These are phyloP conservation scores for Andrena haemorrhoa DNA, from an alignment of 2,888 invertebrate genomes.

Conservation along the genomic window DNA sequence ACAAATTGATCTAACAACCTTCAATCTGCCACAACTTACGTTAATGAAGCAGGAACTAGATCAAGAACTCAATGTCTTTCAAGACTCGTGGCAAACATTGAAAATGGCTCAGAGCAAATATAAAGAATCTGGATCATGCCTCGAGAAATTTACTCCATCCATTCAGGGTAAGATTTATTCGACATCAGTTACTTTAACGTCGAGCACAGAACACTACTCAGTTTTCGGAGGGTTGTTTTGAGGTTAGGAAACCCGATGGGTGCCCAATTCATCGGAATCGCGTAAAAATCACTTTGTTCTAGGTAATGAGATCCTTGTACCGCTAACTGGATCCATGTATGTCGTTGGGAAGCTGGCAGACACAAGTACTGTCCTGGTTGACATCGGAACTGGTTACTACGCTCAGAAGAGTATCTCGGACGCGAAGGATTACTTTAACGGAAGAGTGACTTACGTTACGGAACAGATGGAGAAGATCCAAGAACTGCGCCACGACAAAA, in stretches of 20 bases:
- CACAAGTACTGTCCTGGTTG: slow-evolving; percentile 94
- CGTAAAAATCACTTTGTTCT: not conserved
- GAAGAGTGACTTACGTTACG: slow-evolving; percentile 95
- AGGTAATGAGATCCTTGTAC: slow-evolving; percentile 93
- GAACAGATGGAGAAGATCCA: slow-evolving; percentile 98
- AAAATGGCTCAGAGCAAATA: slow-evolving; percentile 97
- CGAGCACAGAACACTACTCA: not conserved
- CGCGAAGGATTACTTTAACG: slow-evolving; percentile 96
- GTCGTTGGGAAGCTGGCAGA: slow-evolving; percentile 96
- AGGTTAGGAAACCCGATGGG: slow-evolving; percentile 64
- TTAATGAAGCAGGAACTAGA: slow-evolving; percentile 95
- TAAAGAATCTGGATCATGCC: slow-evolving; percentile 93
- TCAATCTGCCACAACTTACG: slow-evolving; percentile 92
- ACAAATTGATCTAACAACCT: slow-evolving; percentile 92
- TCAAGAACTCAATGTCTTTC: slow-evolving; percentile 95
- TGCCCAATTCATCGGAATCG: not conserved
- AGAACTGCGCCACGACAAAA: slow-evolving; percentile 92
- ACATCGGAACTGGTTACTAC: slow-evolving; percentile 99
- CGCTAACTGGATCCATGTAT: slow-evolving; percentile 98
- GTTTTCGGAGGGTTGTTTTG: not conserved
- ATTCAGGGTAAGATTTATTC: slow-evolving; percentile 87
- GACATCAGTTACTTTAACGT: not conserved
- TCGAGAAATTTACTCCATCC: slow-evolving; percentile 92
- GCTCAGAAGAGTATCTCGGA: slow-evolving; percentile 94
- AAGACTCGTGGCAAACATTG: slow-evolving; percentile 95